A percentile compares a stretch with the other conserved stretches of the same genome.
These are phyloP conservation scores for Aplidium turbinatum DNA, from an alignment of 23 tunicate genomes.

Conservation along the genomic window DNA sequence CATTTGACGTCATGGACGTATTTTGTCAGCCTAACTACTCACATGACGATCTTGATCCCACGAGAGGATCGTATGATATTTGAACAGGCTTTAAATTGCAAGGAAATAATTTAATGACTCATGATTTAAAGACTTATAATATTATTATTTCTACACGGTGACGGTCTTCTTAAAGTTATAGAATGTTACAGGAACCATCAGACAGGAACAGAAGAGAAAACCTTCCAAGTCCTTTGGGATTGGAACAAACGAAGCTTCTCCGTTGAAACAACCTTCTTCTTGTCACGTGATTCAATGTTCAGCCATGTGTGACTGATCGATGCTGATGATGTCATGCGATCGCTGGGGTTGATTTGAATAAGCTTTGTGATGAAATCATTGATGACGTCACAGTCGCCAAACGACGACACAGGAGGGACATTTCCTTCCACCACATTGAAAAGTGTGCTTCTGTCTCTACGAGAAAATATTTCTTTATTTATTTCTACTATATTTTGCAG, in stretches of 20 bases:
- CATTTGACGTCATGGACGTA: too few species aligned
- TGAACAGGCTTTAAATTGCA: too few species aligned
- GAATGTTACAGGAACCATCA: too few species aligned
- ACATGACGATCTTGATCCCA: too few species aligned
- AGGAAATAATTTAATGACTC: too few species aligned
- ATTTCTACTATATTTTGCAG: too few species aligned
- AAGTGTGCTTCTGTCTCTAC: neutral
- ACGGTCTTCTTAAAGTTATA: too few species aligned
- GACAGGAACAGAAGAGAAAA: neutral
- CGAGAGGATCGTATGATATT: too few species aligned
- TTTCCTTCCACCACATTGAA: neutral
- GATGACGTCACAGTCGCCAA: neutral
- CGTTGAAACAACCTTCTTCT: conserved; percentile 3
- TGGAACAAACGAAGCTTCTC: conserved; percentile 42
- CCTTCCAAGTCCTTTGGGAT: conserved; percentile 59
- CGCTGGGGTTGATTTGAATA: conserved; percentile 18
- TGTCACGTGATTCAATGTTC: neutral
- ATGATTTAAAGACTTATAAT: too few species aligned
- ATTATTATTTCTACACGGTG: too few species aligned
- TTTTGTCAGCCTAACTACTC: too few species aligned
- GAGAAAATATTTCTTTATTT: neutral
- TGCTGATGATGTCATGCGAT: conserved; percentile 45
- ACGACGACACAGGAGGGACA: neutral
- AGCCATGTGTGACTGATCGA: conserved; percentile 50
- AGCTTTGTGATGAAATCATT: conserved; percentile 42